Percentiles rank a stretch among this genome's conserved stretches.
Conservation (phyloP, 1,140 invertebrate species). For the Camponotus vicinus region DNA sequence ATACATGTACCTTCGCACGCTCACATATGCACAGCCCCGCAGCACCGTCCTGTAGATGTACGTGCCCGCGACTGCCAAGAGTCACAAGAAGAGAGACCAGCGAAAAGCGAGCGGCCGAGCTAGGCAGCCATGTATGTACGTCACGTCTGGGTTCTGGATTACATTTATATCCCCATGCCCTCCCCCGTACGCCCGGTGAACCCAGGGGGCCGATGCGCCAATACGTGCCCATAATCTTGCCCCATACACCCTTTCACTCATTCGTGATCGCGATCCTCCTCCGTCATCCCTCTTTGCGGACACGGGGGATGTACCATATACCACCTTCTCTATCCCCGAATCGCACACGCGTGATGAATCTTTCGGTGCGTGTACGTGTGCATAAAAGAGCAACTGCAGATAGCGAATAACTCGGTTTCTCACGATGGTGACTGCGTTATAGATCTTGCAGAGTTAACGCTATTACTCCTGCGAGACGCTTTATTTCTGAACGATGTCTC, state of each 20-base stretch:
- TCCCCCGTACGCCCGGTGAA: conserved; percentile 57
- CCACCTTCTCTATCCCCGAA: conserved; percentile 17
- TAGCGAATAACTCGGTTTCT: conserved; percentile 32
- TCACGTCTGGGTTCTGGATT: conserved; percentile 83
- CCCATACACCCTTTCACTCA: conserved; percentile 67
- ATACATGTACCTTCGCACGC: not conserved
- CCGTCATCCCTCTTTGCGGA: conserved; percentile 11
- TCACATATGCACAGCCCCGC: conserved; percentile 12
- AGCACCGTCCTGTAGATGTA: conserved; percentile 42
- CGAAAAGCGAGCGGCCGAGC: conserved; percentile 59
- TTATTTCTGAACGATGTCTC: conserved; percentile 76
- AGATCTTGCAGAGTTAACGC: conserved; percentile 55
- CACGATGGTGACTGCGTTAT: conserved; percentile 52
- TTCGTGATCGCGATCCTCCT: conserved; percentile 37
- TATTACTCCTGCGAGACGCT: conserved; percentile 74
- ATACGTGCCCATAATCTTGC: conserved; percentile 84
- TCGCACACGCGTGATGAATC: conserved; percentile 14
- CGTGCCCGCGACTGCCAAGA: conserved; percentile 39
- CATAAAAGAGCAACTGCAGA: conserved; percentile 43
- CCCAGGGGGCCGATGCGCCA: conserved; percentile 82
- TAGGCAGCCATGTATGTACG: conserved; percentile 82
- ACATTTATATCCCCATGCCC: conserved; percentile 80
- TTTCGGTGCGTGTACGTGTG: not conserved
- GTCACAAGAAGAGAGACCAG: conserved; percentile 58
- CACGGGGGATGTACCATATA: too few species aligned